Evolutionary conservation across 2,888 invertebrate genomes (phyloP), one percentile per base, ranked within the genome.

Genomic region (Myopa testacea): DNA sequence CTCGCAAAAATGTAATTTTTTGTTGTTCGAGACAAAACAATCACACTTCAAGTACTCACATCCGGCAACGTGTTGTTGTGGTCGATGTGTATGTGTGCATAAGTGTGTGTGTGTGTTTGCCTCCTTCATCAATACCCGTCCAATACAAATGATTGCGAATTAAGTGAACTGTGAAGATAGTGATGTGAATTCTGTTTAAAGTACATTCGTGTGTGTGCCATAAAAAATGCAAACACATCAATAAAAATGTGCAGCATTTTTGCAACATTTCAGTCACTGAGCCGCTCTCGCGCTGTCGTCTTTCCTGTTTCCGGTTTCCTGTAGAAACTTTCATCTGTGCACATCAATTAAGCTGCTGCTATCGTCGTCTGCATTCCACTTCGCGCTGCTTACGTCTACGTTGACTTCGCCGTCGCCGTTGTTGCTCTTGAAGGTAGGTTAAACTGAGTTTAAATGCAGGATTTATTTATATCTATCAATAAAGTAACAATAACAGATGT

Each of bases 391-490:
- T 19, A 60, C 60, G 45, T 10, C 45, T 45, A 19, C 37, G 14
- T 62, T 26, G 34, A 19, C 34, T 4, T 34, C 12, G 26, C 34
- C 50, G n/a, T 8, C 40, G 62, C 45, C 45, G 60, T 19, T 63
- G 55, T 26, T 55, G 52, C 65, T 73, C 60, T 65, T 70, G 58
- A 79, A 79, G 79, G 79, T 79, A 79, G 78, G 79, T 79, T 79
- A 79, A 79, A 72, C 76, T 72, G 58, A 73, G 76, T 68, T 79
- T 76, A 78, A 79, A 76, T 37, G 55, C 55, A 16, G 34, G 70
- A 55, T 70, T 70, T 55, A 70, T 55, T 55, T 52, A 37, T 19
- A 63, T 65, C 65, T 4, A 14, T 14, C 37, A 65, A 65, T 38
- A 65, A 38, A 4, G n/a, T 26, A 8, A 37, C 26, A 34, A 26